Conservation (phyloP, 2,797 vertebrate genomes). For the Allobates femoralis region DNA sequence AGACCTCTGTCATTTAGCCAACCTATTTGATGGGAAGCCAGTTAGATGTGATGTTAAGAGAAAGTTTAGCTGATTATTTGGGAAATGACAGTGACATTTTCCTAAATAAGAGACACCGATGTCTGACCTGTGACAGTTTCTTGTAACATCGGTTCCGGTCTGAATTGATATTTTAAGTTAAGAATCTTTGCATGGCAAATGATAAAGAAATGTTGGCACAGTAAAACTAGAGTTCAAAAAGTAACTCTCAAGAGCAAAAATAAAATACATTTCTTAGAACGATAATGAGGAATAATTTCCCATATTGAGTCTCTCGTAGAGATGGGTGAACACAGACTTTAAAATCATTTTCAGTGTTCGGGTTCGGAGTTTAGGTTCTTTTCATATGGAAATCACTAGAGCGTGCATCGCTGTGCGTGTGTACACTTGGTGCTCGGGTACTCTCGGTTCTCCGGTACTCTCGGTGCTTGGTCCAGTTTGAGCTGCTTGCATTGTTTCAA, state of each 20-base stretch:
- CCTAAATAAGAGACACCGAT: constrained; percentile 21
- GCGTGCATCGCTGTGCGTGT: no score
- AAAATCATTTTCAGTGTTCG: no score
- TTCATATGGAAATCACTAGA: no score
- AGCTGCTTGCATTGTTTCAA: no score
- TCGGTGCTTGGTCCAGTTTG: no score
- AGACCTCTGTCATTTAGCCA: constrained; percentile 51
- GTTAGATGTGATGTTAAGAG: constrained; percentile 1
- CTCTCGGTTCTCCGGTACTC: no score
- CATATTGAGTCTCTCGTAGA: no score
- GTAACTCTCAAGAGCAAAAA: not conserved
- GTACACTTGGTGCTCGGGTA: no score
- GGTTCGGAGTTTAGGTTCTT: no score
- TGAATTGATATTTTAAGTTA: constrained; percentile 8
- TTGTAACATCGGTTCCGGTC: constrained; percentile 1
- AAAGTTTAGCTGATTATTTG: constrained; percentile 29
- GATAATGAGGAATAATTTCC: no score
- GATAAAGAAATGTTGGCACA: not conserved
- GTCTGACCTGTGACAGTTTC: constrained; percentile 37
- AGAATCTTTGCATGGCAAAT: constrained; percentile 3
- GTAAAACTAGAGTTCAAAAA: not conserved
- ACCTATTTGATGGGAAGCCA: constrained; percentile 37
- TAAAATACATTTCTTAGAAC: not conserved
- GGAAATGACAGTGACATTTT: constrained; percentile 35
- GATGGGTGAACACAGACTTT: no score